These are phyloP conservation scores for Oceanodroma leucorhoa DNA, from an alignment of 2,797 vertebrate species.

Conservation along the genomic window DNA sequence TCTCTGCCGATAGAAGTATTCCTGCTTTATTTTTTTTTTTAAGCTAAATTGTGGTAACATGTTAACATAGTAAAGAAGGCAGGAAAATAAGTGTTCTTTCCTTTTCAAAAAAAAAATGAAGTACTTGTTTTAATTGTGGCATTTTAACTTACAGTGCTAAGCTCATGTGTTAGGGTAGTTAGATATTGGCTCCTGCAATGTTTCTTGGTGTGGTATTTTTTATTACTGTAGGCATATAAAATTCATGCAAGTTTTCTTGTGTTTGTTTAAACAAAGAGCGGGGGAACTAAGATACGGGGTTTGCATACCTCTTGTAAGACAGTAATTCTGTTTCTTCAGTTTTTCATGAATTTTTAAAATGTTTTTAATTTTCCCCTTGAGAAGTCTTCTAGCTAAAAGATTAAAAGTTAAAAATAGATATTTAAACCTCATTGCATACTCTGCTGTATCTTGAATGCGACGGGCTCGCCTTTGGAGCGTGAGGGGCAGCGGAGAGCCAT, in stretches of 20 bases:
- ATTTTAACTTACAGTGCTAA: neutral
- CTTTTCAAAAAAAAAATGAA: neutral
- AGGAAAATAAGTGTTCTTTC: neutral
- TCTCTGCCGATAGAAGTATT: neutral
- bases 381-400: neutral
- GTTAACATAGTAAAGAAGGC: neutral
- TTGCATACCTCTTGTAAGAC: neutral
- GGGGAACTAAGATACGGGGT: neutral
- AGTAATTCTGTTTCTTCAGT: neutral
- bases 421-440: neutral
- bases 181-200: neutral
- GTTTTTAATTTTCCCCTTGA: neutral
- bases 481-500: no score
- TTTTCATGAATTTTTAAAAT: neutral
- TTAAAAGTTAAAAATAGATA: neutral
- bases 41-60: neutral
- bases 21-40: neutral
- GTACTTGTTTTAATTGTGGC: neutral
- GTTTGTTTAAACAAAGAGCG: neutral
- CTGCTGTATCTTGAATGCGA: fast-evolving
- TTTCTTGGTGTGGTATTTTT: neutral
- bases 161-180: neutral
- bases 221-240: neutral
- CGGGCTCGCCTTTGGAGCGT: fast-evolving
- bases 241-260: neutral